Evolutionary conservation across 2,888 invertebrate genomes (phyloP).

Genomic region (Drosophila niveifrons): DNA sequence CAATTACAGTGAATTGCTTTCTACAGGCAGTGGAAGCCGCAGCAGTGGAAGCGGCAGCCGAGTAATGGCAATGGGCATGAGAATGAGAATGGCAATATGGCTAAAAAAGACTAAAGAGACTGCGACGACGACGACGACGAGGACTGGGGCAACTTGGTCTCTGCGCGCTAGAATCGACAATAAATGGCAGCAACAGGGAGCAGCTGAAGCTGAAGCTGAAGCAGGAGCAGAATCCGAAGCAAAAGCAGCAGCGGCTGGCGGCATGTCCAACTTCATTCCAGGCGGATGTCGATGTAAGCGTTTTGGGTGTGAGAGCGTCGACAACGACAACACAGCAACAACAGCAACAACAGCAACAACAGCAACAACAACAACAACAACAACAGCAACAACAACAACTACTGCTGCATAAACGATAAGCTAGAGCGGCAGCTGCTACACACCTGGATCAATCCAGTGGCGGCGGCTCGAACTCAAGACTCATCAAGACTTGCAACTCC

Average conservation of each 20-base stretch:
- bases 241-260: constrained; percentile 66
- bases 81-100: neutral
- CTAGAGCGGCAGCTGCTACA: constrained; percentile 13
- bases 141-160: constrained; percentile 26
- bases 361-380: constrained; percentile 20
- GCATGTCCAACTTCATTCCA: constrained; percentile 60
- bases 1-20: constrained; percentile 82
- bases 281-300: constrained; percentile 46
- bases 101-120: neutral
- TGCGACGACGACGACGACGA: constrained; percentile 1
- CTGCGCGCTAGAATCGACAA: constrained; percentile 33
- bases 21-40: constrained; percentile 45
- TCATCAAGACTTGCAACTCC: neutral
- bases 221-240: neutral
- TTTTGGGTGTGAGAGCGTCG: constrained; percentile 55
- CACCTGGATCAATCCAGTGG: constrained; percentile 28
- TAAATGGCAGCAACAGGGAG: constrained; percentile 61
- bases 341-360: constrained; percentile 4
- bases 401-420: neutral
- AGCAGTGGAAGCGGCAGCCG: neutral
- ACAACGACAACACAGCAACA: constrained; percentile 26
- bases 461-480: constrained; percentile 5
- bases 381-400: constrained; percentile 2
- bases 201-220: constrained; percentile 50
- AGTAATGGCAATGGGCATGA: neutral